phyloP scores from a whole-genome alignment of 2,797 vertebrate species.

The Heteromormyrus szaboi region DNA sequence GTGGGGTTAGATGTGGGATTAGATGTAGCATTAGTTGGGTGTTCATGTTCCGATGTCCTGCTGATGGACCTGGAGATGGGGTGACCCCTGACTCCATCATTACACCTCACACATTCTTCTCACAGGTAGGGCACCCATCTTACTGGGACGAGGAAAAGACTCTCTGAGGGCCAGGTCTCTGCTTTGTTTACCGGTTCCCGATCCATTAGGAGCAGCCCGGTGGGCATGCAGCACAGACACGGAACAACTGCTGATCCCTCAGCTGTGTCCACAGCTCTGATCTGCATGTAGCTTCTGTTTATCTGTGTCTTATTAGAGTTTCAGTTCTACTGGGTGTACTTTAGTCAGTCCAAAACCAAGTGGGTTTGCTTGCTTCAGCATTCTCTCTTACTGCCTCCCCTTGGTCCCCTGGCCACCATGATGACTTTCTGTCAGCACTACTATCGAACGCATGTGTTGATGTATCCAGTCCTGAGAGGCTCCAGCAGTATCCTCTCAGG shows the following conservation, averaged over 20 bases:
- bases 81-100: background rate
- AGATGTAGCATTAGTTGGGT: background rate
- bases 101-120: background rate
- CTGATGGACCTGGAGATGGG: background rate
- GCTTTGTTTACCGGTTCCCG: background rate
- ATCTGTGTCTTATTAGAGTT: too few species aligned
- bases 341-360: background rate
- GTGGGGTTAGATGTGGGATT: background rate
- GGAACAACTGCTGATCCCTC: background rate
- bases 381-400: background rate
- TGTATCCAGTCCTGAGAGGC: background rate
- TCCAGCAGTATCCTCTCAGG: background rate
- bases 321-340: background rate
- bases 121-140: background rate
- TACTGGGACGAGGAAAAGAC: background rate
- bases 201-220: slow-evolving; percentile 5
- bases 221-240: background rate
- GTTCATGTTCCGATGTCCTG: background rate
- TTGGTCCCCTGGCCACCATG: background rate
- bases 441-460: background rate
- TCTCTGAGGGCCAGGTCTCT: background rate
- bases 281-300: background rate
- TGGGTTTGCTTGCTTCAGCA: background rate
- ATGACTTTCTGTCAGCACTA: background rate
- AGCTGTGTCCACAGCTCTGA: background rate